A percentile compares a stretch with the other conserved stretches of the same genome.
Evolutionary conservation across 2,797 vertebrate species (phyloP).

Genomic region (Trematomus bernacchii): DNA sequence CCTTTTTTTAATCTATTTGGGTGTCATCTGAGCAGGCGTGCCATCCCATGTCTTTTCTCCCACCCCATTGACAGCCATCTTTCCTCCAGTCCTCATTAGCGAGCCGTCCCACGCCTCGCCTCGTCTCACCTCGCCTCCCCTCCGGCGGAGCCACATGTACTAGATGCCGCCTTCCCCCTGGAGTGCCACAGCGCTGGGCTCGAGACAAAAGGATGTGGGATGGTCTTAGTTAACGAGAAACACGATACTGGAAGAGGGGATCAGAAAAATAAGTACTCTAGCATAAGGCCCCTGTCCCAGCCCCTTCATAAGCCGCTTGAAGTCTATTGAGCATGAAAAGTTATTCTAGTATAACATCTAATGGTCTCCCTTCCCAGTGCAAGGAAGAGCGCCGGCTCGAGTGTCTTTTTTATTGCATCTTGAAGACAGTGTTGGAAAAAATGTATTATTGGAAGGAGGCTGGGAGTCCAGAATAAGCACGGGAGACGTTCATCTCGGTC

Average conservation of each 20-base stretch:
- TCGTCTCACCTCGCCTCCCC: conserved; percentile 31
- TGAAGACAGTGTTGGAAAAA: conserved; percentile 80
- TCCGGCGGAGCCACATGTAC: conserved; percentile 46
- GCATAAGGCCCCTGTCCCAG: conserved; percentile 74
- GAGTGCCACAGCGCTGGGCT: conserved; percentile 56
- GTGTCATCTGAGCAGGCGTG: conserved; percentile 47
- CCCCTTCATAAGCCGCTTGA: conserved; percentile 81
- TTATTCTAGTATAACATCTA: conserved; percentile 87
- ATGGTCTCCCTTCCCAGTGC: conserved; percentile 80
- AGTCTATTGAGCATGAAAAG: conserved; percentile 87
- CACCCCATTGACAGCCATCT: conserved; percentile 35
- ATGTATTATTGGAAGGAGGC: conserved; percentile 74
- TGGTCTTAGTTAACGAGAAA: conserved; percentile 75
- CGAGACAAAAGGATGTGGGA: conserved; percentile 65
- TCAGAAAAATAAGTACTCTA: conserved; percentile 81
- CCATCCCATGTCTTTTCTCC: conserved; percentile 38
- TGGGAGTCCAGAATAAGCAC: conserved; percentile 78
- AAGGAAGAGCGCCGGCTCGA: conserved; percentile 76
- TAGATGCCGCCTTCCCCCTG: conserved; percentile 36
- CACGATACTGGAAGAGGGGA: conserved; percentile 73
- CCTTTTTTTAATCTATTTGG: conserved; percentile 22
- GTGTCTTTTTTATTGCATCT: conserved; percentile 83
- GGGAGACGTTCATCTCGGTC: conserved; percentile 51
- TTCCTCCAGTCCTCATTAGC: conserved; percentile 48
- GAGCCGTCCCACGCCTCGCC: conserved; percentile 28